Evolutionary conservation across 1,140 invertebrate genomes (phyloP).

Genomic region (Monomorium pharaonis): DNA sequence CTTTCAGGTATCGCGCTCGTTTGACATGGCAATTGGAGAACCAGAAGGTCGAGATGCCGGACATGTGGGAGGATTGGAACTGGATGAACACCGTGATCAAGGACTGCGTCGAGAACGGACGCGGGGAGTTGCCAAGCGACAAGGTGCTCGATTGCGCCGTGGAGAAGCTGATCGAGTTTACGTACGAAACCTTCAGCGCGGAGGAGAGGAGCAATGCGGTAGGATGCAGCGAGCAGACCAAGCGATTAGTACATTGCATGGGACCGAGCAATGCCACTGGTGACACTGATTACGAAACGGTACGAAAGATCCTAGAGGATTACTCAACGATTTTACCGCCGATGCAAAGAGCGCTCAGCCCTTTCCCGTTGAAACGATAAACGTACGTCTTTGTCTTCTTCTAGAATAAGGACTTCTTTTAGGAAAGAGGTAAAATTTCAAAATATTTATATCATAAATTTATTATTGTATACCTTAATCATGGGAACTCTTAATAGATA

Average conservation of each 20-base stretch:
- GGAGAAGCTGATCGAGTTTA: slow-evolving; percentile 71
- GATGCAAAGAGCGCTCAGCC: slow-evolving; percentile 30
- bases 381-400: neutral
- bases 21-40: slow-evolving; percentile 79
- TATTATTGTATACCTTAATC: neutral
- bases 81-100: slow-evolving; percentile 78
- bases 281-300: slow-evolving; percentile 52
- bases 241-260: slow-evolving; percentile 66
- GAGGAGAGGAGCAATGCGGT: neutral
- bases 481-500: neutral
- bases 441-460: neutral
- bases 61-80: slow-evolving; percentile 81
- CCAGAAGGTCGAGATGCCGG: slow-evolving; percentile 74
- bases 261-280: slow-evolving; percentile 45
- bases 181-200: slow-evolving; percentile 52
- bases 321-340: slow-evolving; percentile 50
- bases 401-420: neutral
- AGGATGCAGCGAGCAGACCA: slow-evolving; percentile 62
- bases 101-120: slow-evolving; percentile 76
- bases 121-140: slow-evolving; percentile 73
- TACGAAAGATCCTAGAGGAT: slow-evolving; percentile 61
- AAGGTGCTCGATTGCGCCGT: slow-evolving; percentile 75
- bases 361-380: slow-evolving; percentile 48
- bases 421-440: slow-evolving; percentile 10
- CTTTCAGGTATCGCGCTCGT: slow-evolving; percentile 74